Evolutionary conservation across 2,888 invertebrate species (phyloP).

Genomic region (Amphipyra berbera): DNA sequence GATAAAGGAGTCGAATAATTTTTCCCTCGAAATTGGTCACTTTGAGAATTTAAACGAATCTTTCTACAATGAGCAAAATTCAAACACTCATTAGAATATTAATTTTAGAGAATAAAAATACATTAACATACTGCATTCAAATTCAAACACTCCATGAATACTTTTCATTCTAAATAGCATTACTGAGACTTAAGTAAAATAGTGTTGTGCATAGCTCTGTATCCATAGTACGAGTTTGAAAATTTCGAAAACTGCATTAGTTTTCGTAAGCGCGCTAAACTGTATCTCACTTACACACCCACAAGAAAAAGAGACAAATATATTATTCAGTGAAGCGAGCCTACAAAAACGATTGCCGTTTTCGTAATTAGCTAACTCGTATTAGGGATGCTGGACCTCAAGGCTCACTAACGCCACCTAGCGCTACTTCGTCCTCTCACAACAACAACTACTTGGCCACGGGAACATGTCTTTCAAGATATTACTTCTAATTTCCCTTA

Average conservation of each 20-base stretch:
- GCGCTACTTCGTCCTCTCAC: conserved; percentile 18
- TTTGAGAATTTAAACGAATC: conserved; percentile 54
- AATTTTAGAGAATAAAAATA: conserved; percentile 55
- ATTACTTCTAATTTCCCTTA: conserved; percentile 29
- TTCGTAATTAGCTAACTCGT: too few species aligned
- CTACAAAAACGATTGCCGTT: too few species aligned
- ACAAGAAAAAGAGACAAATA: too few species aligned
- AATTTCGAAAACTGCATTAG: too few species aligned
- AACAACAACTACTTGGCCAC: conserved; percentile 42
- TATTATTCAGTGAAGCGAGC: too few species aligned
- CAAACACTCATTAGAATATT: conserved; percentile 54
- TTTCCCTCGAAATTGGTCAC: conserved; percentile 52
- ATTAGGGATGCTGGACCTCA: conserved; percentile 3
- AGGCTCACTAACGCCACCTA: conserved; percentile 42
- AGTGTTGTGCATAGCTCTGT: conserved; percentile 9
- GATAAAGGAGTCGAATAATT: conserved; percentile 26
- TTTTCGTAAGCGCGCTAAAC: too few species aligned
- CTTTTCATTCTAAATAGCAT: conserved; percentile 25
- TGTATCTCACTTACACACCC: too few species aligned
- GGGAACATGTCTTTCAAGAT: conserved; percentile 17
- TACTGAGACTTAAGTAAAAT: conserved; percentile 31
- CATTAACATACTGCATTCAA: conserved; percentile 39
- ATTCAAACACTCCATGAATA: conserved; percentile 31
- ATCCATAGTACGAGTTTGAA: too few species aligned
- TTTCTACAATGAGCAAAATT: conserved; percentile 66